Percentiles rank a stretch among this genome's conserved stretches.
Conservation (phyloP, 2,113 vertebrate genomes). For the Macquaria australasica region DNA sequence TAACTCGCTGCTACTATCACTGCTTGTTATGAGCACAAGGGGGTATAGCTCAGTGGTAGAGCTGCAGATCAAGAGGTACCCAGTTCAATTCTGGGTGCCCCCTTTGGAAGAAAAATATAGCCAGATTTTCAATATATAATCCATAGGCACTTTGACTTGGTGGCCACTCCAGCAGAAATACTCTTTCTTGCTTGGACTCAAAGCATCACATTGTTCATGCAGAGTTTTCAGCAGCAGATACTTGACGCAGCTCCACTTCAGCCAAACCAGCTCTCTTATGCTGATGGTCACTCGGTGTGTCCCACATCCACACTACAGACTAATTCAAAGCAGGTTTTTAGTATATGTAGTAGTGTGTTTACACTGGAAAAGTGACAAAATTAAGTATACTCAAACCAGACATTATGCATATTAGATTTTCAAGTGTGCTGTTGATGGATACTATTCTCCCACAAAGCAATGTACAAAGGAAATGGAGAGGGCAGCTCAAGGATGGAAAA, state of each 20-base stretch:
- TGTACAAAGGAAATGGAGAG: neutral
- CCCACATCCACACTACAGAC: neutral
- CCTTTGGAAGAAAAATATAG: conserved; percentile 36
- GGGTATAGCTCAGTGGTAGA: conserved; percentile 86
- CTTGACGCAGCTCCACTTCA: neutral
- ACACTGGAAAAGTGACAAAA: neutral
- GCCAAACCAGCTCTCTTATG: neutral
- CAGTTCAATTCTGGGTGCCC: conserved; percentile 87
- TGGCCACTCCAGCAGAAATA: no score
- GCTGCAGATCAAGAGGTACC: conserved; percentile 89
- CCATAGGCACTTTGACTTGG: no score
- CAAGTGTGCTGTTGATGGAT: neutral
- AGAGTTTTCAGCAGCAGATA: neutral
- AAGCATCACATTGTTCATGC: neutral
- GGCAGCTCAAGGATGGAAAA: neutral
- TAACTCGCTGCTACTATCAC: conserved; percentile 18
- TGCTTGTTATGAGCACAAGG: neutral
- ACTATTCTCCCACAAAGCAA: neutral
- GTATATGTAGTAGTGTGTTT: neutral
- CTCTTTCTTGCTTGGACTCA: neutral
- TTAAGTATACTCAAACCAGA: neutral
- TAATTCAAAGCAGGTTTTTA: neutral
- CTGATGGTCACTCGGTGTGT: no score
- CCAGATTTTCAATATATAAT: neutral
- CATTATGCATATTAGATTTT: neutral